Conservation (phyloP, 2,113 vertebrate species). For the Leucopsar rothschildi region DNA sequence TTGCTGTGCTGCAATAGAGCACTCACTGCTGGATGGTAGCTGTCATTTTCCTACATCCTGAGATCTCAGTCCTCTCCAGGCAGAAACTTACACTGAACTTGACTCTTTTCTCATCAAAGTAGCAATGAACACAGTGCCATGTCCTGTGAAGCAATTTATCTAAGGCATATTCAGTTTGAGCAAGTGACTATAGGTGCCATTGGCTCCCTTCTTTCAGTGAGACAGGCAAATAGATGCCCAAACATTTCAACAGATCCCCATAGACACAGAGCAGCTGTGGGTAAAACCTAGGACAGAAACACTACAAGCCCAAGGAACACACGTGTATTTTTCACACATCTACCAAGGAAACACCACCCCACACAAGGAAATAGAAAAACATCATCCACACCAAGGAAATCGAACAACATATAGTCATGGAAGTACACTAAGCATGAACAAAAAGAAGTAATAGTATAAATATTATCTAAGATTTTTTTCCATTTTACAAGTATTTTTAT, state of each 20-base stretch:
- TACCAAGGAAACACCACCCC: background rate
- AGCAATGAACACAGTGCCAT: background rate
- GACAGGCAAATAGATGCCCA: background rate
- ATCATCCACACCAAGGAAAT: background rate
- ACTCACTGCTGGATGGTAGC: background rate
- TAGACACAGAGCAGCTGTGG: background rate
- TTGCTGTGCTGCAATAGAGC: background rate
- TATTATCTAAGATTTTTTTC: background rate
- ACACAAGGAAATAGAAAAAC: background rate
- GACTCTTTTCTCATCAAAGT: background rate
- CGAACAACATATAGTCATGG: background rate
- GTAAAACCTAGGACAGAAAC: background rate
- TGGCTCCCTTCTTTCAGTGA: background rate
- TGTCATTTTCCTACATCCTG: background rate
- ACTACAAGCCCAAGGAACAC: accelerated
- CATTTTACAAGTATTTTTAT: background rate
- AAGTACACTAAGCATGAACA: background rate
- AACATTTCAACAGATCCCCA: accelerated
- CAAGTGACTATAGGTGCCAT: background rate
- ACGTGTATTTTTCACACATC: accelerated
- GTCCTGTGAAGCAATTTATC: background rate
- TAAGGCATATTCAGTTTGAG: background rate
- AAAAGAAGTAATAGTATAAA: background rate
- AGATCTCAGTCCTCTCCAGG: background rate
- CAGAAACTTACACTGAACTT: background rate